A percentile compares a stretch with the other conserved stretches of the same genome.
These are phyloP conservation scores for Hirtodrosophila duncani DNA, from an alignment of 2,888 invertebrate genomes.

Conservation along the genomic window DNA sequence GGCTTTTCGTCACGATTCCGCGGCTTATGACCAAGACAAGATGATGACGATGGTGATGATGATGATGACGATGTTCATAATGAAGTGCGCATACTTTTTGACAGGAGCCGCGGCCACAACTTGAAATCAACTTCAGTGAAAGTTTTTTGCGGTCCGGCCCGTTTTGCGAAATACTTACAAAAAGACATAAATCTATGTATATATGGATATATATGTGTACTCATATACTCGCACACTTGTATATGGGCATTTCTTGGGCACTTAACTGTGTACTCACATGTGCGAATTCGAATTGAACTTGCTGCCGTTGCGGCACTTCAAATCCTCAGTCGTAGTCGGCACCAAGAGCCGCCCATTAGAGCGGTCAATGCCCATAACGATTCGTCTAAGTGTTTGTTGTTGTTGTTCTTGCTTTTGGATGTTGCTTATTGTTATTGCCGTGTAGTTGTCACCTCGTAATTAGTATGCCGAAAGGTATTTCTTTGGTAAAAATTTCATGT, in stretches of 20 bases:
- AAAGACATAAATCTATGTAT: neutral
- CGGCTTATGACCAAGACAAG: slow-evolving; percentile 24
- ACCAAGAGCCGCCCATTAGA: slow-evolving; percentile 29
- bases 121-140: slow-evolving; percentile 62
- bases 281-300: slow-evolving; percentile 39
- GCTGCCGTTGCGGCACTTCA: slow-evolving; percentile 13
- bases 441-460: slow-evolving; percentile 35
- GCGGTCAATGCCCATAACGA: slow-evolving; percentile 32
- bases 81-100: slow-evolving; percentile 60
- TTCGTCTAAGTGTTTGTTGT: slow-evolving; percentile 21
- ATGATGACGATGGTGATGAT: slow-evolving; percentile 32
- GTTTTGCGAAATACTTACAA: slow-evolving; percentile 38
- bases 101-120: slow-evolving; percentile 47
- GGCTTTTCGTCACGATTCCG: slow-evolving; percentile 64
- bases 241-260: too few relatives aligned
- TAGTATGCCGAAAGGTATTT: slow-evolving; percentile 51
- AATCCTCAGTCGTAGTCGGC: slow-evolving; percentile 11
- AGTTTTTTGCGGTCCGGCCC: slow-evolving; percentile 47
- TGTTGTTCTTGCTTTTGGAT: slow-evolving; percentile 19
- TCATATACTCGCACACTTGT: too few relatives aligned
- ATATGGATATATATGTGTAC: too few relatives aligned
- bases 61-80: slow-evolving; percentile 51
- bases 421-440: slow-evolving; percentile 10
- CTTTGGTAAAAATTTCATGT: slow-evolving; percentile 35
- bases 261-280: too few relatives aligned